Percentiles rank a stretch among this genome's conserved stretches.
Conservation (phyloP, 2,113 vertebrate species). For the Thamnaconus septentrionalis region DNA sequence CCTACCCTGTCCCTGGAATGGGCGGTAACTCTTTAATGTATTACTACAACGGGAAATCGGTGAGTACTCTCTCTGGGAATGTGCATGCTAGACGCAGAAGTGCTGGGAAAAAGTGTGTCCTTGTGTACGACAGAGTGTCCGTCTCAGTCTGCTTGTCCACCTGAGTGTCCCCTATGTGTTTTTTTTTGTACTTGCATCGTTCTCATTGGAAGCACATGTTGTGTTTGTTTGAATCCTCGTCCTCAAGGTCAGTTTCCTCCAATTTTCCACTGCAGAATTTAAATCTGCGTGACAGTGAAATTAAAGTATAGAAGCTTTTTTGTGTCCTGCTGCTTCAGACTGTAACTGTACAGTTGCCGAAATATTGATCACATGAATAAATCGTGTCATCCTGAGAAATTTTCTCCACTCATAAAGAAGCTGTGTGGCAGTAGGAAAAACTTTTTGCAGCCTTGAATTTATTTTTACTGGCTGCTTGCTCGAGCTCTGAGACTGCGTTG, state of each 20-base stretch:
- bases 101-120: conserved; percentile 38
- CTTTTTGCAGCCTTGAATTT: conserved; percentile 56
- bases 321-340: neutral
- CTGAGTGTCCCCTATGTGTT: conserved; percentile 5
- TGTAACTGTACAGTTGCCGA: too few species aligned
- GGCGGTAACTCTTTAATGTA: conserved; percentile 97
- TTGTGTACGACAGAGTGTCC: conserved; percentile 16
- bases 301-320: conserved; percentile 20
- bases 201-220: neutral
- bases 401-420: conserved; percentile 37
- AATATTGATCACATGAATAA: too few species aligned
- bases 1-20: conserved; percentile 95
- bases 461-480: conserved; percentile 70
- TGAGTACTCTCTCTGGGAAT: conserved; percentile 80
- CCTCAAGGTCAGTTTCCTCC: conserved; percentile 29
- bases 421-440: conserved; percentile 36
- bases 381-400: conserved; percentile 2
- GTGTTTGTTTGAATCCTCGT: conserved; percentile 21
- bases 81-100: conserved; percentile 31
- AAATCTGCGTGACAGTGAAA: conserved; percentile 32
- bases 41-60: conserved; percentile 98
- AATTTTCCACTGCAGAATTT: conserved; percentile 65
- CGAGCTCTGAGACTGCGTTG: conserved; percentile 59
- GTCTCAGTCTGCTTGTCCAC: conserved; percentile 24
- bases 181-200: conserved; percentile 17